Evolutionary conservation across 2,113 vertebrate species (phyloP), one percentile per base, ranked within the genome.

Genomic region (Hydrolagus affinis): DNA sequence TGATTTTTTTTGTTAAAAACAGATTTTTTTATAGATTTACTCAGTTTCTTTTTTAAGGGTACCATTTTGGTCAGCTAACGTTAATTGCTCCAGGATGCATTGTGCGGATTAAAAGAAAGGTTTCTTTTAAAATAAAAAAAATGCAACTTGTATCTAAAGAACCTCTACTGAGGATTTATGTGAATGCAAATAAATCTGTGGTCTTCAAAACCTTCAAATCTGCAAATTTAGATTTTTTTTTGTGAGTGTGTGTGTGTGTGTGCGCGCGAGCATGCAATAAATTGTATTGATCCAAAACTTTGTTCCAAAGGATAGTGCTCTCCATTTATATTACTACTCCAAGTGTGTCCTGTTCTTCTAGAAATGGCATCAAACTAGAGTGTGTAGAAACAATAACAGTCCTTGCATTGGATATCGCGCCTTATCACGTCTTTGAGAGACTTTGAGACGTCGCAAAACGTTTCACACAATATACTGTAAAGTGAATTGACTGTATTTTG

Each of bases 11-110:
- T 86, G 87, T 89, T 86, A 80, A 0, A 80, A 0, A 86, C 86
- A 87, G 32, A 57, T 89, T 89, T 44, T n/a, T 83, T 83, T 83
- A 83, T 83, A 83, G 78, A 83, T 83, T n/a, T 83, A 83, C 25
- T 68, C 44, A 44, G n/a, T n/a, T n/a, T 83, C 66, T 60, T 83
- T 83, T 83, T 83, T 64, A 83, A 83, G 62, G 28, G 78, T 66
- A 83, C 78, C 66, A 83, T 83, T 83, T 66, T 68, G 78, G 66
- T 83, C 78, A 83, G 78, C 78, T 83, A 83, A 83, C 78, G 78
- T 83, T 62, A 83, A 83, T 60, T 83, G 78, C 78, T 83, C 78
- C 78, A 83, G 78, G 78, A 83, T 83, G 66, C 30, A 83, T 44
- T 6, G 78, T 66, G 66, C 30, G 78, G 78, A 32, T 83, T 83